Conservation (phyloP, 2,888 invertebrate genomes). For the Lypha dubia region DNA sequence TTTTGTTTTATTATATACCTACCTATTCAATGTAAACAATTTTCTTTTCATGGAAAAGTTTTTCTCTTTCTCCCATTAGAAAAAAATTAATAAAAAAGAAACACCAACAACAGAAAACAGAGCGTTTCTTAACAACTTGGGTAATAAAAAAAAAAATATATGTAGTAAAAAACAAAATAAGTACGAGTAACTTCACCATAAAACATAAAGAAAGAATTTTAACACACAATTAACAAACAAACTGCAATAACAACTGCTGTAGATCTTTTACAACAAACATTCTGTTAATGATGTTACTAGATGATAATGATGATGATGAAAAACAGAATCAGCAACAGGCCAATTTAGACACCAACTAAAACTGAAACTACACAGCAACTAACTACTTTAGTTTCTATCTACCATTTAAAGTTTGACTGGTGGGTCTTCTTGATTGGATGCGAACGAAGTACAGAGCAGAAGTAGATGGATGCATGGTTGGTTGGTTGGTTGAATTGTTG, state of each 20-base stretch:
- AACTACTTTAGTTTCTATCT: constrained; percentile 57
- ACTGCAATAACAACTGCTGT: constrained; percentile 46
- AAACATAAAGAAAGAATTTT: constrained; percentile 59
- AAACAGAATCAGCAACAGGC: constrained; percentile 36
- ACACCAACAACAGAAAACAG: constrained; percentile 41
- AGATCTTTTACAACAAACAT: constrained; percentile 58
- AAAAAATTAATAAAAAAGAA: constrained; percentile 21
- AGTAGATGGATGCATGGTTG: constrained; percentile 43
- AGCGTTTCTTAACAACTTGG: constrained; percentile 47
- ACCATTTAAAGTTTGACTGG: constrained; percentile 38
- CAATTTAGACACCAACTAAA: constrained; percentile 35
- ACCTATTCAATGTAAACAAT: constrained; percentile 68
- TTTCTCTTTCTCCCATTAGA: constrained; percentile 28
- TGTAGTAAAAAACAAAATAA: constrained; percentile 15
- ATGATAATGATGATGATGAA: constrained; percentile 48
- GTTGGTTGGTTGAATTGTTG: constrained; percentile 36
- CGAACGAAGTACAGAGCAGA: constrained; percentile 44
- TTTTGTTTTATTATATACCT: constrained; percentile 54
- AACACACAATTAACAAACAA: constrained; percentile 55
- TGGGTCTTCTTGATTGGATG: constrained; percentile 57
- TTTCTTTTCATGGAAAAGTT: constrained; percentile 69
- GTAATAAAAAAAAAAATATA: constrained; percentile 44
- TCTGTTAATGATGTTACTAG: constrained; percentile 57
- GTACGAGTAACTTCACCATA: constrained; percentile 25
- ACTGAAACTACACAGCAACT: constrained; percentile 44